A percentile compares a stretch with the other conserved stretches of the same genome.
Conservation (phyloP, 2,888 invertebrate species). For the Siphlonurus alternatus region DNA sequence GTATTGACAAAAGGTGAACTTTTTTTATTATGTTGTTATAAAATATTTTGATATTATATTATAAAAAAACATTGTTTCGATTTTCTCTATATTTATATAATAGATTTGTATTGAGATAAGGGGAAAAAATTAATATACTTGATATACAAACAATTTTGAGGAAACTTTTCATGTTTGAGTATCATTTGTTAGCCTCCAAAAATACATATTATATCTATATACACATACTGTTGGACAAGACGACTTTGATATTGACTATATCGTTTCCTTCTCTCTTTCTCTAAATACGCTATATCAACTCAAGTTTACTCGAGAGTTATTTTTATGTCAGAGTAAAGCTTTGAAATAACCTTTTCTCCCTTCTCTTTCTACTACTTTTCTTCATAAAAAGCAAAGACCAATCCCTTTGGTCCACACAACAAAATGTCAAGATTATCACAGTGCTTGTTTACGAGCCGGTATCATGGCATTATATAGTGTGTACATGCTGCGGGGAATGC, state of each 20-base stretch:
- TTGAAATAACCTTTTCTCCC: neutral
- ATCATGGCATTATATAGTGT: too few species aligned
- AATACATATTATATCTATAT: neutral
- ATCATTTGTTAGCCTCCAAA: neutral
- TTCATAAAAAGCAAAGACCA: neutral
- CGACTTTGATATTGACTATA: neutral
- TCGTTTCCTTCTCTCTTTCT: too few species aligned
- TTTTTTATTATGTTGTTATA: neutral
- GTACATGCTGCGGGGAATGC: too few species aligned
- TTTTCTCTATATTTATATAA: too few species aligned
- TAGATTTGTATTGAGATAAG: too few species aligned
- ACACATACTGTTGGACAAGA: neutral
- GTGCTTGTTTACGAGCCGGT: too few species aligned
- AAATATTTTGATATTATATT: neutral
- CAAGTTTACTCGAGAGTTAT: neutral
- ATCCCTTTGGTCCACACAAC: too few species aligned
- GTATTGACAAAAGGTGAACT: too few species aligned
- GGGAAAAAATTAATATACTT: neutral
- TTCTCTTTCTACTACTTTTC: neutral
- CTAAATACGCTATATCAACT: neutral
- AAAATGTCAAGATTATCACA: too few species aligned
- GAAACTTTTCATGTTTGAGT: neutral
- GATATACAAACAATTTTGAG: neutral
- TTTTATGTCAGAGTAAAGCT: neutral
- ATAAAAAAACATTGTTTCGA: too few species aligned